A percentile compares a stretch with the other conserved stretches of the same genome.
phyloP scores from a whole-genome alignment of 2,113 vertebrate genomes.

The Dipodomys spectabilis region DNA sequence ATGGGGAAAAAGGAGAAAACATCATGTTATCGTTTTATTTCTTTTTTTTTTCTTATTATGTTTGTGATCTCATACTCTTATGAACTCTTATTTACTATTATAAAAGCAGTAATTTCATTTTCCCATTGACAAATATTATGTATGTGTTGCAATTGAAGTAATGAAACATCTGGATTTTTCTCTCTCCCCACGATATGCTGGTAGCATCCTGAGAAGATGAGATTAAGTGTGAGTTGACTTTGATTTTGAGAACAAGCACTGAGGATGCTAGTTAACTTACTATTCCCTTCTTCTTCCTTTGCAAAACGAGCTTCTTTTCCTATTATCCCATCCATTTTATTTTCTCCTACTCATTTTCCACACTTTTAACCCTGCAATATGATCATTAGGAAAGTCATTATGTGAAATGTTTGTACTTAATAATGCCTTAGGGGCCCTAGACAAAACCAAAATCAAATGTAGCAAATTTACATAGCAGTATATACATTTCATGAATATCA shows the following conservation, averaged over 20 bases:
- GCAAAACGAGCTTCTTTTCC: not conserved
- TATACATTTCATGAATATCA: not conserved
- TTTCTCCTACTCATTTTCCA: not conserved
- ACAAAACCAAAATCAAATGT: not conserved
- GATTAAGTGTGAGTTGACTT: not conserved
- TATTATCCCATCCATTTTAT: not conserved
- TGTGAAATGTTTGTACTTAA: slow-evolving; percentile 10
- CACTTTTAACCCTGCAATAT: not conserved
- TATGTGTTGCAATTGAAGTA: not conserved
- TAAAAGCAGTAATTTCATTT: slow-evolving; percentile 9
- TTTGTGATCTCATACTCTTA: not conserved
- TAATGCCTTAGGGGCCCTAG: not conserved
- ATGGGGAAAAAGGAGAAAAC: not conserved
- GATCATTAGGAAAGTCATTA: slow-evolving; percentile 48
- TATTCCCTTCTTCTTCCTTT: not conserved
- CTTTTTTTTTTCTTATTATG: not conserved
- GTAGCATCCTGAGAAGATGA: slow-evolving; percentile 10
- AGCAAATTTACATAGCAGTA: not conserved
- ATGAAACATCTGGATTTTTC: slow-evolving; percentile 13
- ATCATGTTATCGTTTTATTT: too few relatives aligned
- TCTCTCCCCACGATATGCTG: not conserved
- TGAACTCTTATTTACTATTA: not conserved
- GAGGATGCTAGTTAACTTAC: not conserved
- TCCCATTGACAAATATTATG: slow-evolving; percentile 4
- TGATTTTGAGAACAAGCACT: slow-evolving; percentile 42